Evolutionary conservation across 2,113 vertebrate genomes (phyloP), one percentile per base, ranked within the genome.

Genomic region (Callionymus lyra): DNA sequence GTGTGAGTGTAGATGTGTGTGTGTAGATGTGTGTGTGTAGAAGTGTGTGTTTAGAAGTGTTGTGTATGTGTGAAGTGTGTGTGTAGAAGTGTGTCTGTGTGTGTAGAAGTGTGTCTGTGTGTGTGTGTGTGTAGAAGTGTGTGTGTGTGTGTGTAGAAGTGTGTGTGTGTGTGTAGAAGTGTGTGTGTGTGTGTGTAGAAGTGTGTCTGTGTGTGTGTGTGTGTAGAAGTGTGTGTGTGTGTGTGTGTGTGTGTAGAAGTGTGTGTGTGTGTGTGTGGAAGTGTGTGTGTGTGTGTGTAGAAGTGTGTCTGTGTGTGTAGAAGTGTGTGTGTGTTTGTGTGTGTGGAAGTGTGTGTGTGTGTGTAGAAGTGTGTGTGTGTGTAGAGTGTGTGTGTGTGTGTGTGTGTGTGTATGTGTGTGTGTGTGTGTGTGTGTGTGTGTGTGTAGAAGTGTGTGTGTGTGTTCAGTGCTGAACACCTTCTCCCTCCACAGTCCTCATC

Each of bases 401-500:
- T 4, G 21, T 27, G 21, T 6, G 9, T 3, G 14, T 38, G 21
- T 27, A 27, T 27, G 8, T 4, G 4, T 8, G 8, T 4, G 21
- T 4, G 21, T 27, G 21, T 6, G 9, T 3, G 14, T 38, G 4
- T 8, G 8, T 4, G 21, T 4, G 21, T 27, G 21, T 6, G 9
- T 3, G 14, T 27, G 21, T 27, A 27, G 4, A 27, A 8, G 4
- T 8, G 8, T 4, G 21, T 4, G 21, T 27, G 21, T 6, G 9
- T 3, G 14, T 38, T 9, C 15, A 9, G 16, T 38, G n/a, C 4
- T 9, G 8, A 1, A 15, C 13, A 3, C 16, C 36, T n/a, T 38
- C 36, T 38, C 36, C 12, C 38, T 12, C 16, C 40, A 31, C 63
- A 91, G 90, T 91, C 56, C 77, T 89, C 46, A 68, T 91, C 19